Evolutionary conservation across 2,113 vertebrate species (phyloP).

Genomic region (Corythoichthys intestinalis): DNA sequence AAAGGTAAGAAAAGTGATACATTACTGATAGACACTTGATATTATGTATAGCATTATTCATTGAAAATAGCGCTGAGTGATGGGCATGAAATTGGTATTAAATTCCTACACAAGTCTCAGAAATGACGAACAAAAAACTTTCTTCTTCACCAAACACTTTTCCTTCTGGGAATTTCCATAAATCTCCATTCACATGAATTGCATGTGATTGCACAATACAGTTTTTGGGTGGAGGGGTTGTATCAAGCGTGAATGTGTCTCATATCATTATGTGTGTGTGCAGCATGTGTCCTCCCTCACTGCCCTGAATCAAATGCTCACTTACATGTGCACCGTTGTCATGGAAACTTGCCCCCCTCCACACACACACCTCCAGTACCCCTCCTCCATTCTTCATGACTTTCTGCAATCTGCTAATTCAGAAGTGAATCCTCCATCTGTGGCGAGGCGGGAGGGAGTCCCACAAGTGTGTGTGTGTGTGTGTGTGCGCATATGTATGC

Average conservation of each 20-base stretch:
- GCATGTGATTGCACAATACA: neutral
- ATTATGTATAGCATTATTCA: too few species aligned
- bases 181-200: neutral
- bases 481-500: neutral
- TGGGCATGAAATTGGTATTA: neutral
- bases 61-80: neutral
- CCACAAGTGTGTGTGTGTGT: slow-evolving; percentile 15
- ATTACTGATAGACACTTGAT: too few species aligned
- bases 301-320: slow-evolving; percentile 6
- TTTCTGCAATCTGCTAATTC: slow-evolving; percentile 69
- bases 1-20: slow-evolving; percentile 75
- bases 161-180: neutral
- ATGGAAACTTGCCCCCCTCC: slow-evolving; percentile 57
- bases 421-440: slow-evolving; percentile 38
- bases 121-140: too few species aligned
- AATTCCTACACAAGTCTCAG: too few species aligned
- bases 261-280: neutral
- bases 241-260: neutral
- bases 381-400: slow-evolving; percentile 50
- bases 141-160: neutral
- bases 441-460: slow-evolving; percentile 28
- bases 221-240: neutral
- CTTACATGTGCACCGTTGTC: slow-evolving; percentile 59
- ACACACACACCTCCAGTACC: slow-evolving; percentile 6
- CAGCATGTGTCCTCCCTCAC: neutral